Base-by-base conservation (phyloP, 2,797 vertebrate genomes). In the Valencia hispanica region DNA sequence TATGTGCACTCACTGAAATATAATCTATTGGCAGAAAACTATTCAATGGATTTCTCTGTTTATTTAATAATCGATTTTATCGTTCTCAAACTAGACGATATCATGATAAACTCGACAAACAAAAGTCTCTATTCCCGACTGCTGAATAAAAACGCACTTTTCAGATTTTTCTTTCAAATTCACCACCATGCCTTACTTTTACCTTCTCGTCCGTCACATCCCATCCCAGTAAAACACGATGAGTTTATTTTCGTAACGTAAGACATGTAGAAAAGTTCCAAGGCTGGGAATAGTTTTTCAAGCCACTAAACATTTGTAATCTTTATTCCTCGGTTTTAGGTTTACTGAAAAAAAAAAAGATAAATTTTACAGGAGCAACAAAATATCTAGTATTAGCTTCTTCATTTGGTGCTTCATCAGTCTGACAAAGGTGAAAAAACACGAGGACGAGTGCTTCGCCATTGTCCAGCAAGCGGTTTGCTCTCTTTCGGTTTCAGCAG, bases 341-440 rank as follows among this genome's bases (percentile, higher is more conserved):
- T 66, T 66, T 27, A 72, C 48, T 39, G 11, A 9, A 72, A 20
- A 41, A 4, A 43, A n/a, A 41, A 30, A 5, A n/a, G 22, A 36
- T 36, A 10, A 5, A 61, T 47, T 32, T 27, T n/a, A 47, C 18
- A 65, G 22, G 22, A 27, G 7, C 9, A 74, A 63, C 72, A 71
- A 57, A 30, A 79, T 79, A 79, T 83, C 74, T 68, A 80, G 69
- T 68, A 70, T 53, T 9, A 55, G 15, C 51, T 82, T 65, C 66
- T 15, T 25, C 61, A 61, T 68, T n/a, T 68, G 50, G 2, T 72
- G 77, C 82, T 50, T 83, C 27, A 55, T 77, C 50, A 25, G 53
- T 70, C 36, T 32, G 65, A 86, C 27, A 81, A 65, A 43, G 36
- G 53, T 36, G 32, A 41, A n/a, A 59, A 73, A 57, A 63, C 63